Evolutionary conservation across 2,797 vertebrate species (phyloP), one percentile per base, ranked within the genome.

Genomic region (Chrosomus eos): DNA sequence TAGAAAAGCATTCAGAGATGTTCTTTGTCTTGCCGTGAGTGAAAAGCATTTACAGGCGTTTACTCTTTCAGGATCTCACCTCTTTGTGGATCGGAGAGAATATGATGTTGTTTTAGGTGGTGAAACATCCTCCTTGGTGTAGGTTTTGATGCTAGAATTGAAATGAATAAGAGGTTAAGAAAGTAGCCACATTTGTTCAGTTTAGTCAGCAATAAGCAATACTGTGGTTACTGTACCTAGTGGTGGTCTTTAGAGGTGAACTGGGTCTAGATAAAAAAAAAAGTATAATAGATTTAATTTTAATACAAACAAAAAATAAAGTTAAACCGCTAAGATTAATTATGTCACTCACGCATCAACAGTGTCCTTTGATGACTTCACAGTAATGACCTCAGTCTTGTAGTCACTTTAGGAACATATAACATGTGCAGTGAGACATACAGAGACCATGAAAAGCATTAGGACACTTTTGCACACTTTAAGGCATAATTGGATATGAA

Each of bases 141-240:
- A 93, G 1, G 87, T 92, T 82, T 86, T 93, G 90, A 77, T 85
- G 81, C 82, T 89, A n/a, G 66, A 62, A 55, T 81, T 72, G 6
- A 71, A 48, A 78, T 58, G 26, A 79, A 33, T 48, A 48, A 19
- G 62, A 66, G 43, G 62, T 40, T 28, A 40, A n/a, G 1, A 48
- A 23, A n/a, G 71, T 38, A 28, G 55, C 11, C 26, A 10, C n/a
- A 33, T 36, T 38, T 7, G 11, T 14, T 81, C 91, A 91, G 62
- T 88, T 93, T 88, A 55, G 66, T 60, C 79, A 74, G 60, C 48
- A 70, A 89, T 51, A 28, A 28, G 19, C 28, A 26, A 71, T 4
- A 74, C 26, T 14, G 2, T 36, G 2, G 23, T 23, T n/a, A 68
- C n/a, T 82, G 89, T 91, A 95, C 95, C 94, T 94, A 85, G 45